phyloP scores from a whole-genome alignment of 1,140 invertebrate species.

The Lethocerus indicus region DNA sequence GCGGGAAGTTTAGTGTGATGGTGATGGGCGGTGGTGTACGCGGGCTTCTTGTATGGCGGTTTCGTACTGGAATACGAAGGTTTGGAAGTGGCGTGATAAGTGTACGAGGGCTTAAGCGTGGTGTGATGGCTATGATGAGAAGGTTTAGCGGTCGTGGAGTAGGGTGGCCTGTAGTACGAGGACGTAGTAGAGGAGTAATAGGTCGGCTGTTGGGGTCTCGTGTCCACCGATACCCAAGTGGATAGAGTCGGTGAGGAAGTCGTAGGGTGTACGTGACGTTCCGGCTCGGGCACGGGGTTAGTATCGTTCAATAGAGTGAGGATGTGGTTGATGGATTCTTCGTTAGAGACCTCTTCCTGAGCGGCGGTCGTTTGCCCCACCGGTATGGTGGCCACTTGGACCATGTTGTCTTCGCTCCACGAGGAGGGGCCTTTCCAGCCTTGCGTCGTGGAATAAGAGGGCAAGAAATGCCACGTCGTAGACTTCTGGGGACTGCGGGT shows the following conservation, averaged over 20 bases:
- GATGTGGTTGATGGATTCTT: conserved; percentile 29
- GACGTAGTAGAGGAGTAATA: conserved; percentile 17
- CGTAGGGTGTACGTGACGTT: conserved; percentile 19
- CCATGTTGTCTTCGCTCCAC: conserved; percentile 23
- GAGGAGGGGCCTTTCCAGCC: background rate
- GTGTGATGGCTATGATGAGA: no score
- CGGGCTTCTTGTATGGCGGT: background rate
- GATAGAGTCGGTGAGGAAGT: conserved; percentile 26
- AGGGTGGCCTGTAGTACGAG: conserved; percentile 12
- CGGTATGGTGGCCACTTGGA: conserved; percentile 34
- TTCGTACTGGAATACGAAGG: background rate
- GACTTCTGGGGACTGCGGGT: conserved; percentile 10
- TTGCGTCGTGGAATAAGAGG: conserved; percentile 7
- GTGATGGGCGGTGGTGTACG: conserved; percentile 6
- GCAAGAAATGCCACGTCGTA: conserved; percentile 7
- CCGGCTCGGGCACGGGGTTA: conserved; percentile 14
- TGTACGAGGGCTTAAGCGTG: no score
- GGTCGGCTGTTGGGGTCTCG: conserved; percentile 17
- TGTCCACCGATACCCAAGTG: conserved; percentile 30
- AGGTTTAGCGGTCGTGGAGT: conserved; percentile 1
- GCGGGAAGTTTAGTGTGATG: conserved; percentile 1
- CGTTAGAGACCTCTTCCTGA: conserved; percentile 22
- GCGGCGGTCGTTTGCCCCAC: conserved; percentile 27
- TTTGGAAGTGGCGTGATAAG: conserved; percentile 19
- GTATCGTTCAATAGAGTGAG: conserved; percentile 24